A percentile compares a stretch with the other conserved stretches of the same genome.
Evolutionary conservation across 1,140 invertebrate species (phyloP).

Genomic region (Eupeodes corollae): DNA sequence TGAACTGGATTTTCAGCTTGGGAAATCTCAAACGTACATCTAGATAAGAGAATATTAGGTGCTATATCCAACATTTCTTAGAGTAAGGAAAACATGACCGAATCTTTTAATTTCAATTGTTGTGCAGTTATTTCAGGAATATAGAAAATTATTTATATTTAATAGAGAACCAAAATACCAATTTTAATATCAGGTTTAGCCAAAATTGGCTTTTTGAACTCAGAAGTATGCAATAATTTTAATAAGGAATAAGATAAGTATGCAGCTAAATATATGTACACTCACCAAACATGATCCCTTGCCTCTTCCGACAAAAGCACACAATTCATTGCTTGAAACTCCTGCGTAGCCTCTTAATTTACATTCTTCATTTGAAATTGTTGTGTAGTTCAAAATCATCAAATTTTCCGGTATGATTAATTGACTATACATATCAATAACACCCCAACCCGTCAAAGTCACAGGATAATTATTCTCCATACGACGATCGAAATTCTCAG

Average conservation of each 20-base stretch:
- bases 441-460: constrained; percentile 32
- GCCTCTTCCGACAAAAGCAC: constrained; percentile 35
- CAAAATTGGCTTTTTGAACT: too few relatives aligned
- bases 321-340: constrained; percentile 36
- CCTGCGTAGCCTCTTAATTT: constrained; percentile 22
- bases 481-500: constrained; percentile 13
- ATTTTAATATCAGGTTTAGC: too few relatives aligned
- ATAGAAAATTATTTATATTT: too few relatives aligned
- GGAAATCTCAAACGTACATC: too few relatives aligned
- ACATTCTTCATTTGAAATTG: constrained; percentile 31
- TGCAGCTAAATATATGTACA: too few relatives aligned
- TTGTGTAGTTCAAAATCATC: constrained; percentile 23
- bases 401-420: constrained; percentile 18
- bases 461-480: constrained; percentile 17
- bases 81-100: too few relatives aligned
- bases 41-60: too few relatives aligned
- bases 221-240: neutral
- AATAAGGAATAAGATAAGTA: neutral
- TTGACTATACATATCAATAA: constrained; percentile 4
- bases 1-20: too few relatives aligned
- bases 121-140: too few relatives aligned
- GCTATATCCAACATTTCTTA: too few relatives aligned
- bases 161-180: too few relatives aligned
- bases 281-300: constrained; percentile 38
- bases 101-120: too few relatives aligned